These are phyloP conservation scores for Minunthozetes semirufus DNA, from an alignment of 2,888 invertebrate species.

Conservation along the genomic window DNA sequence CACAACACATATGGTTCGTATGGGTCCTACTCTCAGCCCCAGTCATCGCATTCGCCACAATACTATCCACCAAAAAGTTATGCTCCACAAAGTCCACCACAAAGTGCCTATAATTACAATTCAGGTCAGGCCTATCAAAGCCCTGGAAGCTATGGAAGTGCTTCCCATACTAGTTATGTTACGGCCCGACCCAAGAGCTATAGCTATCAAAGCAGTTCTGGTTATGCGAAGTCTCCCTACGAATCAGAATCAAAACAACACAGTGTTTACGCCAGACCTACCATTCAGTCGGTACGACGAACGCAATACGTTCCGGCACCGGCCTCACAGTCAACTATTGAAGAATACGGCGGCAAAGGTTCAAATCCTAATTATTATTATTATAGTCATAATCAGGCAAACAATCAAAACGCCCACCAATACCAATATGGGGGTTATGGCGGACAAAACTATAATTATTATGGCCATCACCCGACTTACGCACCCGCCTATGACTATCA, in stretches of 20 bases:
- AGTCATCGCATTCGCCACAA: not conserved
- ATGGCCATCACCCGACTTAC: not conserved
- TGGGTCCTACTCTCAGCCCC: not conserved
- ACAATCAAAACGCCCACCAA: not conserved
- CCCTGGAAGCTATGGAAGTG: not conserved
- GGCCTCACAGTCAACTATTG: not conserved
- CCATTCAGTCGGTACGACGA: not conserved
- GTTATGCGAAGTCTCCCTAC: not conserved
- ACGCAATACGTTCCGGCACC: not conserved
- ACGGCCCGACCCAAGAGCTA: too few species aligned
- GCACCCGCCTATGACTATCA: not conserved
- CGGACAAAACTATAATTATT: not conserved
- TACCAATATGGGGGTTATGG: not conserved
- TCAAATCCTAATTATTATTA: conserved; percentile 1
- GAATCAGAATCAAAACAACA: not conserved
- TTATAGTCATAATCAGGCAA: not conserved
- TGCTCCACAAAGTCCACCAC: not conserved
- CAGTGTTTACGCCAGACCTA: not conserved
- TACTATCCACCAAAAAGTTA: conserved; percentile 12
- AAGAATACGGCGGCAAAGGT: not conserved
- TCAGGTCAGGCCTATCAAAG: not conserved
- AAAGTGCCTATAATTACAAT: not conserved
- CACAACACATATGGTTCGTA: conserved; percentile 1
- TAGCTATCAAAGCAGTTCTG: not conserved
- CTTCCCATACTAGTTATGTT: not conserved